Conservation (phyloP, 2,888 invertebrate species). For the Drosophila colorata region DNA sequence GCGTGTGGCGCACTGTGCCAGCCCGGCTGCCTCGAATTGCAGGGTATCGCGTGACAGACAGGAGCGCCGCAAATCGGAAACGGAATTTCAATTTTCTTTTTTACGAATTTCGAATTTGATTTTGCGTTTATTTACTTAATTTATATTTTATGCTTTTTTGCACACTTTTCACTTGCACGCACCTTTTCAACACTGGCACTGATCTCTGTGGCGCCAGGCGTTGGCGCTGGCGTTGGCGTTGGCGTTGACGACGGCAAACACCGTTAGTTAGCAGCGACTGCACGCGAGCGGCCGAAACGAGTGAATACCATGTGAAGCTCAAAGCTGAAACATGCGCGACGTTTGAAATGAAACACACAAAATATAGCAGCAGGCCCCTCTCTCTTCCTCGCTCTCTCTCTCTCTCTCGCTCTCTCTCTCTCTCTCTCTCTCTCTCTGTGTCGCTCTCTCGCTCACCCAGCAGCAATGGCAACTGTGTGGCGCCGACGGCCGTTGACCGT, state of each 20-base stretch:
- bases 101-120: conserved; percentile 13
- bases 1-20: conserved; percentile 48
- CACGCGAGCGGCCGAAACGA: conserved; percentile 72
- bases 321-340: conserved; percentile 51
- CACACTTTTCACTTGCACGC: conserved; percentile 68
- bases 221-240: conserved; percentile 56
- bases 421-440: conserved; percentile 12
- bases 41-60: conserved; percentile 54
- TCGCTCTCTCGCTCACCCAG: conserved; percentile 15
- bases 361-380: conserved; percentile 6
- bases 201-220: conserved; percentile 51
- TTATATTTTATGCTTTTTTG: conserved; percentile 19
- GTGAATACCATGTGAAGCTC: conserved; percentile 61
- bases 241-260: conserved; percentile 55
- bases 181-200: conserved; percentile 57
- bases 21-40: conserved; percentile 24
- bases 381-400: conserved; percentile 9
- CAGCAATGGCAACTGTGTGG: conserved; percentile 29
- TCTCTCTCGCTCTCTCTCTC: conserved; percentile 15
- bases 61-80: conserved; percentile 15
- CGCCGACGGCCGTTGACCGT: conserved; percentile 58
- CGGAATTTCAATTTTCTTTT: conserved; percentile 15
- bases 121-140: conserved; percentile 25
- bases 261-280: conserved; percentile 75
- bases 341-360: conserved; percentile 69